Conservation (phyloP, 2,797 vertebrate species). For the Falco cherrug region DNA sequence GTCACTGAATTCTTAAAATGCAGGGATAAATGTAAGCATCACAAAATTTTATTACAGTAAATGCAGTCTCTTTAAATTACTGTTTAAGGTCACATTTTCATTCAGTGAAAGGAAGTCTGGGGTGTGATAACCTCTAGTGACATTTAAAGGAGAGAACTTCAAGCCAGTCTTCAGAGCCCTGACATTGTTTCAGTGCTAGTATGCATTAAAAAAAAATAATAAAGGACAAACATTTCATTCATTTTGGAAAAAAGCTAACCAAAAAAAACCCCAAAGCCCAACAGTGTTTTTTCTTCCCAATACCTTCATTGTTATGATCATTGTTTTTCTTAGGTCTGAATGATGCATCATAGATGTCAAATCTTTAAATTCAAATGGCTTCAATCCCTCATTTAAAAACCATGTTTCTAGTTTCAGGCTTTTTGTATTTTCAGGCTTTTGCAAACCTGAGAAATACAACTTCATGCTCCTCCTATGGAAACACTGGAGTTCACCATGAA, state of each 20-base stretch:
- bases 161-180: background rate
- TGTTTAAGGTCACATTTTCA: background rate
- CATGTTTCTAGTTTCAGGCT: background rate
- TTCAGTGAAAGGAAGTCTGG: background rate
- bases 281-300: background rate
- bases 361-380: background rate
- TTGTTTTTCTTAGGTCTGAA: background rate
- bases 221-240: background rate
- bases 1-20: background rate
- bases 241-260: background rate
- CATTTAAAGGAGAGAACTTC: background rate
- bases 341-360: background rate
- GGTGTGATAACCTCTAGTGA: background rate
- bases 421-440: background rate
- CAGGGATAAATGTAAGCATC: background rate
- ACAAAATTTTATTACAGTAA: background rate
- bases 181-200: background rate
- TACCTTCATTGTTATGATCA: background rate
- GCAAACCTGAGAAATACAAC: conserved; percentile 16
- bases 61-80: background rate
- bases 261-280: fast-evolving
- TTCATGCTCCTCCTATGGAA: background rate
- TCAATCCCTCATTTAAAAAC: background rate
- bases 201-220: background rate
- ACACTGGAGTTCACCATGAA: conserved; percentile 21